phyloP scores from a whole-genome alignment of 2,888 invertebrate species.

The Hirtodrosophila confusa region DNA sequence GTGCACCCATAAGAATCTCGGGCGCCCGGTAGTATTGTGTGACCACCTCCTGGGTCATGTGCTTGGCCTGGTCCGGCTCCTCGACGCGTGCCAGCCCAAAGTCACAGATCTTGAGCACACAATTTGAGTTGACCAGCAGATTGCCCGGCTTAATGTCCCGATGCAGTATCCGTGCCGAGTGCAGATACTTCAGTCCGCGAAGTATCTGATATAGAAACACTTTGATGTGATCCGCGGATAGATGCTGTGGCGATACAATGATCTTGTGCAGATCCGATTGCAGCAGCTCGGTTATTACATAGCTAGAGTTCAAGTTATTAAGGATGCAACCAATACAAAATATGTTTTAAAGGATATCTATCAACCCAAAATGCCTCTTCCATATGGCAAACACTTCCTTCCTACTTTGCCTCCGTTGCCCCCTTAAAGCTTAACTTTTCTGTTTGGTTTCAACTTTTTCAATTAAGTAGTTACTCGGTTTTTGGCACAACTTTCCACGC shows the following conservation, averaged over 20 bases:
- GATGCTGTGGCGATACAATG: constrained; percentile 99
- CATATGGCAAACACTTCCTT: too few relatives aligned
- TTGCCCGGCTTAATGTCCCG: constrained; percentile 99
- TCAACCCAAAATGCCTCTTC: background rate
- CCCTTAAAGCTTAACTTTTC: constrained; percentile 10
- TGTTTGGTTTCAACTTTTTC: constrained; percentile 65
- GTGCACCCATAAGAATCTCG: constrained; percentile 99
- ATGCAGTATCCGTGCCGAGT: constrained; percentile 98
- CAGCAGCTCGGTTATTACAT: constrained; percentile 99
- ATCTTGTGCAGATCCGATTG: constrained; percentile 99
- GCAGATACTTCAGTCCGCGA: constrained; percentile 99
- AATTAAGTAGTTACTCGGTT: constrained; percentile 55
- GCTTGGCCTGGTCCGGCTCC: constrained; percentile 95
- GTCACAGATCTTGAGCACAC: constrained; percentile 99
- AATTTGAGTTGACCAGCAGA: constrained; percentile 99
- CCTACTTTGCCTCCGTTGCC: too few relatives aligned
- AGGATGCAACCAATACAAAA: constrained; percentile 44
- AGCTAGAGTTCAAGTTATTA: constrained; percentile 86
- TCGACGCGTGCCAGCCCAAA: constrained; percentile 99
- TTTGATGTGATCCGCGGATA: constrained; percentile 99
- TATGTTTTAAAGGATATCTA: background rate
- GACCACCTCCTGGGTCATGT: constrained; percentile 99
- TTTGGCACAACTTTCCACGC: constrained; percentile 38
- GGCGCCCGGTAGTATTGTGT: constrained; percentile 99
- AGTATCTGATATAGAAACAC: constrained; percentile 99